Evolutionary conservation across 2,888 invertebrate genomes (phyloP), one percentile per base, ranked within the genome.

Genomic region (Pterobdella sp.): DNA sequence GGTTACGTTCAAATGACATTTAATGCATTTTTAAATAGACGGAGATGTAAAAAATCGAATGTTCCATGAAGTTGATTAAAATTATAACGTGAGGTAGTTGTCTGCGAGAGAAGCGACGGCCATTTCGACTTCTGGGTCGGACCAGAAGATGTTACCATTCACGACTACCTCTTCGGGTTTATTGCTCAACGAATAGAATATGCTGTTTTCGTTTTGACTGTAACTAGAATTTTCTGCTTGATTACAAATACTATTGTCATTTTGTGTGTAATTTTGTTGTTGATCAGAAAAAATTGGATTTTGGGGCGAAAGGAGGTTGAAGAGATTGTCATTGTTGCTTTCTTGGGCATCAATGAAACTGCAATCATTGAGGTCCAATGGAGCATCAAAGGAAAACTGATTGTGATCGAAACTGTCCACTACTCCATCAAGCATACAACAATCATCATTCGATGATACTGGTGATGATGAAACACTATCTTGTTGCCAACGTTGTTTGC

Each of bases 41-140:
- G n/a, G n/a, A n/a, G n/a, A n/a, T n/a, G n/a, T n/a, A n/a, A n/a
- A n/a, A n/a, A n/a, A n/a, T n/a, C n/a, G n/a, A n/a, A n/a, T n/a
- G n/a, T n/a, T n/a, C n/a, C n/a, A n/a, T n/a, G n/a, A n/a, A n/a
- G n/a, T n/a, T n/a, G n/a, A n/a, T n/a, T n/a, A n/a, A n/a, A n/a
- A n/a, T 56, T 26, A 56, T 22, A 56, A 26, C 7, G 60, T 14
- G 10, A 56, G 60, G 26, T 56, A 56, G 60, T 56, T 56, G 60
- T 56, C 60, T 4, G 14, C 37, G 1, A 42, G 68, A 4, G 68
- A 68, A 18, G 37, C 42, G 7, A 37, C 68, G 7, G 42, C 68
- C 68, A 34, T 26, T 65, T 65, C 65, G 18, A 65, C 34, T 31
- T 65, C 65, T 3, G 32, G 65, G 34, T 65, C 65, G 34, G 35